Evolutionary conservation across 2,113 vertebrate genomes (phyloP).

Genomic region (Prunella fulvescens): DNA sequence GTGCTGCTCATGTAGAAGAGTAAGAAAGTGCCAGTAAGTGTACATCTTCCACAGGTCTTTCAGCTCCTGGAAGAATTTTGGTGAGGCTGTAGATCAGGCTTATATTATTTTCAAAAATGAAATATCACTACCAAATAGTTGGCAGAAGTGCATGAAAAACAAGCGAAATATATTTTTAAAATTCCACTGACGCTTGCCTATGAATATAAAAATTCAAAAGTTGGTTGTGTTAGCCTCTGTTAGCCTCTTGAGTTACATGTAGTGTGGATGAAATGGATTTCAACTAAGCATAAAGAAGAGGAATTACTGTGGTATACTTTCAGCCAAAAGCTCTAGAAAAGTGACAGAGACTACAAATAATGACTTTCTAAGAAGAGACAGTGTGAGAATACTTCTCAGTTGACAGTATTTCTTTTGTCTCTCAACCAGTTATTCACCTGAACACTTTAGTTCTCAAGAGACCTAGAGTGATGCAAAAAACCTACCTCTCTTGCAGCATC

Average conservation of each 20-base stretch:
- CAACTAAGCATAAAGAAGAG: neutral
- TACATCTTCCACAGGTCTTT: neutral
- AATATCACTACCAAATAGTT: neutral
- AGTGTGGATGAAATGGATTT: neutral
- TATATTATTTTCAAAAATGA: neutral
- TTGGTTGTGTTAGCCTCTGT: neutral
- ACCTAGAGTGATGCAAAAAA: conserved; percentile 49
- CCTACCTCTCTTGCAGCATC: conserved; percentile 40
- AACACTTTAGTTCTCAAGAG: conserved; percentile 41
- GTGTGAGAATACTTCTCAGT: neutral
- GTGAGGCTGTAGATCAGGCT: neutral
- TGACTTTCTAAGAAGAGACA: neutral
- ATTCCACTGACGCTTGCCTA: neutral
- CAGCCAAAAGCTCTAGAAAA: neutral
- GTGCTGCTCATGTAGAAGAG: neutral
- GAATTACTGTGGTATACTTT: neutral
- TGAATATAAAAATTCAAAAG: neutral
- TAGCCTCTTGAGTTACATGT: neutral
- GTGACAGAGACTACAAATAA: neutral
- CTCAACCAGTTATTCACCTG: conserved; percentile 6
- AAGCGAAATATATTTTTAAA: neutral
- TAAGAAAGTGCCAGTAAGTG: neutral
- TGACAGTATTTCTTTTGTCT: conserved; percentile 9
- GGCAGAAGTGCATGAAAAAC: neutral
- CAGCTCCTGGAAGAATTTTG: neutral